phyloP scores from a whole-genome alignment of 2,113 vertebrate species.

The Heterocephalus glaber region DNA sequence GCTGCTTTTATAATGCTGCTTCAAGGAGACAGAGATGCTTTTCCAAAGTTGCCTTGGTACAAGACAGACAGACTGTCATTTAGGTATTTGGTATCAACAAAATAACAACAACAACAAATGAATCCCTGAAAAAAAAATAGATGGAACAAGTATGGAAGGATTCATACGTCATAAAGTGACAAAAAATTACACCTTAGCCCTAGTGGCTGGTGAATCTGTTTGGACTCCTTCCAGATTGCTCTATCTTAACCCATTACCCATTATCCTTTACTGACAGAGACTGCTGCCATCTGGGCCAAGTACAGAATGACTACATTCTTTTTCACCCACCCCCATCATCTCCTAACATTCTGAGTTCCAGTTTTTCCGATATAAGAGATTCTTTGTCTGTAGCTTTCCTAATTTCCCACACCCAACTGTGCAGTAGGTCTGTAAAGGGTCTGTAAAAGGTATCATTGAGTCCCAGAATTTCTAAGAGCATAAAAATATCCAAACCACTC shows the following conservation, averaged over 20 bases:
- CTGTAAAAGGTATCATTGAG: not conserved
- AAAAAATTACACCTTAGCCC: not conserved
- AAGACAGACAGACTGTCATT: not conserved
- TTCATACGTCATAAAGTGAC: not conserved
- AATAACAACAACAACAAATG: not conserved
- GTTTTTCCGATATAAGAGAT: conserved; percentile 14
- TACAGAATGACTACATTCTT: not conserved
- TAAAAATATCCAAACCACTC: not conserved
- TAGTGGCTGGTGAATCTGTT: not conserved
- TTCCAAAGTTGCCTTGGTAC: not conserved
- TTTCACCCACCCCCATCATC: not conserved
- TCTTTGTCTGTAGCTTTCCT: not conserved
- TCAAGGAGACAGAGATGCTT: conserved; percentile 28
- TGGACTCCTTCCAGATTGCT: not conserved
- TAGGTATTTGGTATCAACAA: not conserved
- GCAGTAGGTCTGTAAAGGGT: not conserved
- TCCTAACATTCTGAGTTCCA: not conserved
- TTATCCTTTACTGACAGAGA: not conserved
- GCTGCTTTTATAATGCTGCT: not conserved
- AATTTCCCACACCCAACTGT: not conserved
- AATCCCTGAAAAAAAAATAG: conserved; percentile 22
- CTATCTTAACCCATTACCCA: not conserved
- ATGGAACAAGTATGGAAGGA: not conserved
- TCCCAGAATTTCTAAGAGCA: not conserved
- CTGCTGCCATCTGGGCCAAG: not conserved